Evolutionary conservation across 2,888 invertebrate genomes (phyloP), one percentile per base, ranked within the genome.

Genomic region (Drosophila robusta): DNA sequence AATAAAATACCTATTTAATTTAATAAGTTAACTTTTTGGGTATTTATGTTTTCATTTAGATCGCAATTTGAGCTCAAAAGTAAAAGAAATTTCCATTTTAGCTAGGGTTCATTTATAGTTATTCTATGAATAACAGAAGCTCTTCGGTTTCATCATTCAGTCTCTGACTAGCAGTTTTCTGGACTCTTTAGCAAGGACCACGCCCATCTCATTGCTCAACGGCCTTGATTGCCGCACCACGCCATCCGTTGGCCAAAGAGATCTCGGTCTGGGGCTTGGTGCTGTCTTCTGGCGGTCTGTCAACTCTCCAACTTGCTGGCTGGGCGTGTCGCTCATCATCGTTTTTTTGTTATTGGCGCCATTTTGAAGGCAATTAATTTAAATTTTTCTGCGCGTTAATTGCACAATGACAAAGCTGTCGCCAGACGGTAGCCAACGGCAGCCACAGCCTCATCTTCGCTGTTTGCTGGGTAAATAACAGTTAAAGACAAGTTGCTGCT

Each of bases 391-490:
- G 64, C 70, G 68, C 78, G 86, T 80, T 83, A 83, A 83, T 83
- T 86, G 83, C 86, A 86, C 83, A 83, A 78, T 83, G 83, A 86
- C 83, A 80, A 83, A 86, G 86, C 86, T 83, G 73, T 72, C 72
- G 65, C 29, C 58, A 24, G 18, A n/a, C 69, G 38, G 70, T 68
- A 70, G 82, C 64, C 79, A 70, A 66, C 71, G 70, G 70, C 73
- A 71, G 61, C 55, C 66, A 60, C 45, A 64, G 65, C 67, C 68
- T 71, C 78, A 63, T 75, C 78, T 83, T 74, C 52, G 67, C 71
- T 84, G 75, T 84, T 83, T 83, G 83, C 86, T 80, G 69, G 57
- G 73, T 58, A 80, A 86, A 86, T 74, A 86, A 76, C 69, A 78
- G 78, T 76, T 75, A 70, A 86, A 83, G 72, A 86, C 76, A 86